Percentiles rank a stretch among this genome's conserved stretches.
These are phyloP conservation scores for Vicugna pacos DNA, from an alignment of 2,113 vertebrate species.

Conservation along the genomic window DNA sequence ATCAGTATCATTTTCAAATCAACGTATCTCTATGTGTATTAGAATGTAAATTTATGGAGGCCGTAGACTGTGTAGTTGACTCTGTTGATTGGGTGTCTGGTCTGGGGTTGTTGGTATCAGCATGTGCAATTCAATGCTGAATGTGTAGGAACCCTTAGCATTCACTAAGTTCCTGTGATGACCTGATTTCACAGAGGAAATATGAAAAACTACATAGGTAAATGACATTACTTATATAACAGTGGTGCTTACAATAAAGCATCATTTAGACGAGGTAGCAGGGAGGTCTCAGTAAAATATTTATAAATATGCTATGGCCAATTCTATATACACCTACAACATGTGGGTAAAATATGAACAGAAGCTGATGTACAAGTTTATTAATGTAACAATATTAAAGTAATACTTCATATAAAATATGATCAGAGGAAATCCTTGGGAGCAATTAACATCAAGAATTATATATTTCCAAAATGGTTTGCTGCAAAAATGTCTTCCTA, in stretches of 20 bases:
- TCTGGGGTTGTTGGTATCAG: not conserved
- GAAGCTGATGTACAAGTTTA: conserved; percentile 4
- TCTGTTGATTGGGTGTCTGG: not conserved
- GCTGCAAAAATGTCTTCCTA: conserved; percentile 24
- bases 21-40: not conserved
- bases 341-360: not conserved
- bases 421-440: conserved; percentile 3
- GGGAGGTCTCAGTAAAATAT: not conserved
- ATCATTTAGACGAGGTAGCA: not conserved
- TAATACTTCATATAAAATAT: conserved; percentile 48
- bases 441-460: conserved; percentile 54
- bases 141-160: not conserved
- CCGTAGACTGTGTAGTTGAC: not conserved
- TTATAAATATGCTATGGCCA: conserved; percentile 9
- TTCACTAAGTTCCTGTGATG: not conserved
- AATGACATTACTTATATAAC: not conserved
- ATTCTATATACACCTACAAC: not conserved
- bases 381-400: conserved; percentile 17
- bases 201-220: not conserved
- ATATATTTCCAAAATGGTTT: conserved; percentile 55
- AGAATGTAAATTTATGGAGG: not conserved
- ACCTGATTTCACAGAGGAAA: not conserved
- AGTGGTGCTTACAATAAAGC: not conserved
- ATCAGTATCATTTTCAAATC: not conserved
- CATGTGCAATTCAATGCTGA: not conserved